phyloP scores from a whole-genome alignment of 2,888 invertebrate genomes.

The Ramazzottius varieornatus region DNA sequence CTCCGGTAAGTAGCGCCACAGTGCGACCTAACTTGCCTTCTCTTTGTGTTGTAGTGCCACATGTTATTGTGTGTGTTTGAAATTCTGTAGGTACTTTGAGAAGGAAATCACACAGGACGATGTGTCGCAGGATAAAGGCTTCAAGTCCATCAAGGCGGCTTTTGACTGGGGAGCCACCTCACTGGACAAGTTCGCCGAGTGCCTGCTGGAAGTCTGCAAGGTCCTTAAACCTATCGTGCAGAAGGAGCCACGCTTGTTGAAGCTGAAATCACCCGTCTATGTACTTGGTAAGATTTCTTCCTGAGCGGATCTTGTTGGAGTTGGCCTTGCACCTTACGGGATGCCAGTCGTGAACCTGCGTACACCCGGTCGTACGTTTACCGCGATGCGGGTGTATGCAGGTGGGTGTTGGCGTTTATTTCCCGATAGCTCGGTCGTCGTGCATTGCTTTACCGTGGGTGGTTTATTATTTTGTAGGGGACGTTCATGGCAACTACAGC shows the following conservation, averaged over 20 bases:
- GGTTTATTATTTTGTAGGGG: conserved; percentile 27
- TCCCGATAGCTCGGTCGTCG: background rate
- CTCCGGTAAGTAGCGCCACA: conserved; percentile 20
- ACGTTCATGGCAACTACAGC: conserved; percentile 43
- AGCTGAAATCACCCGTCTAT: conserved; percentile 31
- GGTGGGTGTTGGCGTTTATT: background rate
- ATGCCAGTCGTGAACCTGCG: no score
- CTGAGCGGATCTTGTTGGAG: no score
- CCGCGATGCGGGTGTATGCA: no score
- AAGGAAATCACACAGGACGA: conserved; percentile 15
- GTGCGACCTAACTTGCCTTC: no score
- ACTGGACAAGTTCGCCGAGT: conserved; percentile 25
- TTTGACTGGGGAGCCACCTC: conserved; percentile 25
- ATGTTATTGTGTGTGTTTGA: no score
- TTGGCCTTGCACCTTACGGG: no score
- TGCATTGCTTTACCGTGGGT: background rate
- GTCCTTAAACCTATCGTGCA: conserved; percentile 27
- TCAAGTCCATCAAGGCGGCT: conserved; percentile 11
- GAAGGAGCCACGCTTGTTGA: conserved; percentile 29
- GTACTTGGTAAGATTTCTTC: conserved; percentile 29
- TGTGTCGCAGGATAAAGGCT: background rate
- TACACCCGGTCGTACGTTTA: no score
- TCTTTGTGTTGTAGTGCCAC: no score
- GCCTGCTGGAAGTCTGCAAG: conserved; percentile 29
- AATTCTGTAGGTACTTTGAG: conserved; percentile 28